phyloP scores from a whole-genome alignment of 2,113 vertebrate species.

The Cheilinus undulatus region DNA sequence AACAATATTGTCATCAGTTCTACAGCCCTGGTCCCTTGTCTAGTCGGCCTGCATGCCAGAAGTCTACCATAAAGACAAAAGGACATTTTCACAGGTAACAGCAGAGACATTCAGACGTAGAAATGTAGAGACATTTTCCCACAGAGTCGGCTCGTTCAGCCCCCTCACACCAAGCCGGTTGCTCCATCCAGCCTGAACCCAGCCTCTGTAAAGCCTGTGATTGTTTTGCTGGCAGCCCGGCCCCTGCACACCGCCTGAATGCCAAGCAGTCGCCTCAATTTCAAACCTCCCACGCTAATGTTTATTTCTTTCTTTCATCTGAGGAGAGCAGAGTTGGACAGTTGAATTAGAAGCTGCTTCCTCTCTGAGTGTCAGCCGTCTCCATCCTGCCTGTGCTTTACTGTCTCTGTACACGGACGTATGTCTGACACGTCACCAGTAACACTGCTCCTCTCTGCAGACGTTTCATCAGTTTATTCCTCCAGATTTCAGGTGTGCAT shows the following conservation, averaged over 20 bases:
- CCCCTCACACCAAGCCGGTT: not conserved
- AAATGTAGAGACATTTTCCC: not conserved
- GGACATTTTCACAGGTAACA: no score
- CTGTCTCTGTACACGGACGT: not conserved
- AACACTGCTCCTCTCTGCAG: not conserved
- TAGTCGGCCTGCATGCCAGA: no score
- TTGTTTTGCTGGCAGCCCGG: conserved; percentile 3
- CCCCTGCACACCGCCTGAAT: conserved; percentile 17
- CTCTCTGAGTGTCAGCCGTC: not conserved
- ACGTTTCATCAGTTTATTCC: not conserved
- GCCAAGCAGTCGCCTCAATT: conserved; percentile 29
- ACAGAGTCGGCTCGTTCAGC: not conserved
- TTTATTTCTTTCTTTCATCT: conserved; percentile 27
- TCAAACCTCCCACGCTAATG: conserved; percentile 46
- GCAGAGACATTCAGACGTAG: not conserved
- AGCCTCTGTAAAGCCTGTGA: not conserved
- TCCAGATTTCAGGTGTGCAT: not conserved
- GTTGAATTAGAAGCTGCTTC: conserved; percentile 10
- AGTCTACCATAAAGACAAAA: no score
- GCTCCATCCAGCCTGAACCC: not conserved
- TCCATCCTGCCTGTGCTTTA: not conserved
- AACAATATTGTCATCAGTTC: no score
- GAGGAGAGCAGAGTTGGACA: not conserved
- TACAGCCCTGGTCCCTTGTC: no score
- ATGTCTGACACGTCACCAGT: not conserved